Evolutionary conservation across 1,140 invertebrate species (phyloP), one percentile per base, ranked within the genome.

Genomic region (Saxidomus purpurata): DNA sequence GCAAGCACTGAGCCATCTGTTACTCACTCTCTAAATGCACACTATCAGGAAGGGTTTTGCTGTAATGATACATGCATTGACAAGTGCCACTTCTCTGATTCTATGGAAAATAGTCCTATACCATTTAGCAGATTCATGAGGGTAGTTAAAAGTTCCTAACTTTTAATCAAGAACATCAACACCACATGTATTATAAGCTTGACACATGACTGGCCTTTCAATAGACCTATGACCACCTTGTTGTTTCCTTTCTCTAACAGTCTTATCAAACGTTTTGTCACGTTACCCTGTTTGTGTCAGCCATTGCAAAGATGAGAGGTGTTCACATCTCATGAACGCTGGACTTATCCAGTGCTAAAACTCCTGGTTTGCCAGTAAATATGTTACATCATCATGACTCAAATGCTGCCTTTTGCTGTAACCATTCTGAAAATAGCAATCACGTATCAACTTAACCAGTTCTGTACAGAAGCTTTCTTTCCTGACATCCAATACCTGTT

Each of bases 61-160:
- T 40, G 86, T 86, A 15, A 86, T 43, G 34, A 90, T 85, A 55
- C 80, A 90, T 17, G 36, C 69, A 84, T 89, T 89, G 17, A 89
- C 81, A 17, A 89, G 19, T 17, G 88, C 88, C 22, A 69, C 71
- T 55, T 90, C 89, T n/a, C 82, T 17, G 59, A 79, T 8, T 34
- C 61, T 31, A 28, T 90, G 82, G 43, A 31, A 90, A 22, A 90
- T 49, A 4, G 71, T 84, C 55, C 34, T 86, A 61, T 90, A 86
- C 83, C 89, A 90, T 38, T 90, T 90, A 13, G 59, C 43, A 17
- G 47, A 55, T n/a, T 77, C 59, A 43, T 81, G 82, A 0, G 82
- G 82, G 49, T 80, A 74, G 15, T 25, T 31, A 69, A 85, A 85
- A n/a, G 43, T 43, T 40, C 59, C 47, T 0, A 86, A 9, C 15